Conservation (phyloP, 2,113 vertebrate species). For the Oostethus manadensis region DNA sequence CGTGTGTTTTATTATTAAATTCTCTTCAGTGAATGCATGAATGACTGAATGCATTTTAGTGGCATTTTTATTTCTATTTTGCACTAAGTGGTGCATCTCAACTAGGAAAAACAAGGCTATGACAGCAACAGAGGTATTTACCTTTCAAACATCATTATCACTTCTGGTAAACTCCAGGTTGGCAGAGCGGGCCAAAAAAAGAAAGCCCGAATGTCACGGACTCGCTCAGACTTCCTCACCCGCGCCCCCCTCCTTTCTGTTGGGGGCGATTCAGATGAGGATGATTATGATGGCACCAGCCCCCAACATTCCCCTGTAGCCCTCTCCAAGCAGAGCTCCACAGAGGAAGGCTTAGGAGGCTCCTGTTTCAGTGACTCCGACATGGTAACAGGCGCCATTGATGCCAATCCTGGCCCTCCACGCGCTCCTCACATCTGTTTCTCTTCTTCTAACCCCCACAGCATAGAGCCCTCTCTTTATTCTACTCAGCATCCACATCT, state of each 20-base stretch:
- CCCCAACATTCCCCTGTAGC: conserved; percentile 73
- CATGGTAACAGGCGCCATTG: conserved; percentile 84
- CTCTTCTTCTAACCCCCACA: conserved; percentile 74
- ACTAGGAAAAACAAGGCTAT: conserved; percentile 7
- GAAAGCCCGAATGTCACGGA: conserved; percentile 99
- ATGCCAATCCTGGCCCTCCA: conserved; percentile 42
- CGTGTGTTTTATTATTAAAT: conserved; percentile 19
- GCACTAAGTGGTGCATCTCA: neutral
- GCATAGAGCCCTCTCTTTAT: conserved; percentile 63
- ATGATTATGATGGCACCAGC: conserved; percentile 82
- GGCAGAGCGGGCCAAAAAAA: conserved; percentile 88
- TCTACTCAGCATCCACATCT: conserved; percentile 28
- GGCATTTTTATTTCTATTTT: conserved; percentile 1
- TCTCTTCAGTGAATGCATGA: conserved; percentile 13
- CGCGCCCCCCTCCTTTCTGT: conserved; percentile 82
- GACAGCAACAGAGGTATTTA: neutral
- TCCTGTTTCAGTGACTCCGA: conserved; percentile 99
- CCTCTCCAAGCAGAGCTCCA: conserved; percentile 76
- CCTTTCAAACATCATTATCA: conserved; percentile 61
- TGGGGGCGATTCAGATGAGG: conserved; percentile 94
- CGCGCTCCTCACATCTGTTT: conserved; percentile 45
- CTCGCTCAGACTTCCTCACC: conserved; percentile 99
- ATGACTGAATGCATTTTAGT: neutral
- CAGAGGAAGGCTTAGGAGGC: conserved; percentile 76
- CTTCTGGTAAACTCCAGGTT: conserved; percentile 77